Percentiles rank a stretch among this genome's conserved stretches.
These are phyloP conservation scores for Cervus canadensis DNA, from an alignment of 2,113 vertebrate species.

Conservation along the genomic window DNA sequence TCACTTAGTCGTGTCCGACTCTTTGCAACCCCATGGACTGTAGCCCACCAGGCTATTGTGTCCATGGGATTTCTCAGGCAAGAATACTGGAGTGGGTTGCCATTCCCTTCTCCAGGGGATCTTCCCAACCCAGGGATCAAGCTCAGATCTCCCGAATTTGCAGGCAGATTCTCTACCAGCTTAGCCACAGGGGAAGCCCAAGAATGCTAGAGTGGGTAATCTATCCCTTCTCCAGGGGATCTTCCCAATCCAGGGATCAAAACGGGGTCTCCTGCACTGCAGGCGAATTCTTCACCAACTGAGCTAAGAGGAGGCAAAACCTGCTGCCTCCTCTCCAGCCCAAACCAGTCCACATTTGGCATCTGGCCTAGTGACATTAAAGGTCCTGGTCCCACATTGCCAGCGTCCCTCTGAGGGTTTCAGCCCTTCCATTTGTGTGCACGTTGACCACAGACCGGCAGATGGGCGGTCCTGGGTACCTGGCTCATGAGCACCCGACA, in stretches of 20 bases:
- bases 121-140: neutral
- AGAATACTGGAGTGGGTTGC: neutral
- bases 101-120: neutral
- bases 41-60: neutral
- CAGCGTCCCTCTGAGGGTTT: neutral
- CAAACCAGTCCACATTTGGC: neutral
- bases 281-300: neutral
- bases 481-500: too few species aligned
- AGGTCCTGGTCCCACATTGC: neutral
- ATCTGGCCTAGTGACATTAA: neutral
- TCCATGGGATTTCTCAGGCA: neutral
- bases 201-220: neutral
- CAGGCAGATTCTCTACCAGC: neutral
- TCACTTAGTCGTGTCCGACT: neutral
- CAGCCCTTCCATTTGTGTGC: neutral
- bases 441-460: fast-evolving
- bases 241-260: neutral
- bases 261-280: neutral
- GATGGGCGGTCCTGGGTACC: too few species aligned
- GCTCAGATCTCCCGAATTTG: neutral
- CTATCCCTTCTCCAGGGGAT: neutral
- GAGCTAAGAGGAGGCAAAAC: neutral
- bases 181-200: neutral
- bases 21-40: neutral
- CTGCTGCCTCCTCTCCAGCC: neutral